Evolutionary conservation across 2,797 vertebrate species (phyloP), one percentile per base, ranked within the genome.

Genomic region (Sebastes melanostomus): DNA sequence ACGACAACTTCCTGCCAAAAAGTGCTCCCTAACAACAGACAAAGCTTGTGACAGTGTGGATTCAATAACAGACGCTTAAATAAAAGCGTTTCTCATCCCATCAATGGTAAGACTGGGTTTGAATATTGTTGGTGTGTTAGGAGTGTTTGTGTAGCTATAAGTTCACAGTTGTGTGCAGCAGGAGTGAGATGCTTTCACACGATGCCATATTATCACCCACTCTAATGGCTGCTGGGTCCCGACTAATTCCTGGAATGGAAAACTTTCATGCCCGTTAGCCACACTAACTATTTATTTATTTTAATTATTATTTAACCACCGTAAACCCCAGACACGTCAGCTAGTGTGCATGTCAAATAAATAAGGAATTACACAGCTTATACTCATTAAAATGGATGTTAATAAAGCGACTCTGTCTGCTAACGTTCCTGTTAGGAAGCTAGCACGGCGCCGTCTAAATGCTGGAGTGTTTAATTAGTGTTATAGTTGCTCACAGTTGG

Each of bases 11-110:
- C 96, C 95, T 96, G 96, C 95, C 34, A 94, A 94, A 96, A 94
- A 94, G 92, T 95, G 93, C 66, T 94, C 94, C 94, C 83, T 95
- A 92, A 96, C 95, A 95, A 95, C 95, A 94, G 91, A 94, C 91
- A 94, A 94, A 93, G 95, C 94, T 93, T 91, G 80, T 90, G 80
- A 81, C 72, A 77, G 69, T 73, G 93, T 85, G 90, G 89, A 88
- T 87, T 85, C 58, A 70, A 24, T 63, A 27, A 65, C 80, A 90
- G 59, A 77, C 82, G 75, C 80, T 86, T 85, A 83, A 86, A 71
- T 72, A 46, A 85, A 86, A 82, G 78, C 84, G 81, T 72, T 81
- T 75, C 67, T 59, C 56, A 0, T 60, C 54, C 81, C 73, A 84
- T 93, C 86, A 85, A 96, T 96, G 96, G 96, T 96, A 93, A 96